These are phyloP conservation scores for Bursaphelenchus mucronatus DNA, from an alignment of 1,140 invertebrate genomes.

Conservation along the genomic window DNA sequence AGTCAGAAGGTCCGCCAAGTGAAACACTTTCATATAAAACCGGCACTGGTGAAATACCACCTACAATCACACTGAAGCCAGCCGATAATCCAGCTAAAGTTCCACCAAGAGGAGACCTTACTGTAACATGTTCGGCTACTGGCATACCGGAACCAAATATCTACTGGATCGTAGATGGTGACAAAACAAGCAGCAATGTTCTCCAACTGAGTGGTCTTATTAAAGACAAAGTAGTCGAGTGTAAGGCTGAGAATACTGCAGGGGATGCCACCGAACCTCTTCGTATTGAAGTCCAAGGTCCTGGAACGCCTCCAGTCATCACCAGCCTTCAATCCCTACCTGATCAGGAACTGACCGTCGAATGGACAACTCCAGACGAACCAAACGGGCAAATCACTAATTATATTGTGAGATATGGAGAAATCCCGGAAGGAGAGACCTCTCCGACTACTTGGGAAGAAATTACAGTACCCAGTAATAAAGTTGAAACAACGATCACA, in stretches of 20 bases:
- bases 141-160: constrained; percentile 52
- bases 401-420: constrained; percentile 57
- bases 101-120: constrained; percentile 40
- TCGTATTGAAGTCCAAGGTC: constrained; percentile 45
- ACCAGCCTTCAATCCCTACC: constrained; percentile 50
- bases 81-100: constrained; percentile 44
- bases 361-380: constrained; percentile 60
- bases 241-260: constrained; percentile 57
- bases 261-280: constrained; percentile 50
- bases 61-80: constrained; percentile 47
- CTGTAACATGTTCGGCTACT: constrained; percentile 46
- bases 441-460: constrained; percentile 48
- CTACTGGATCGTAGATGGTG: constrained; percentile 47
- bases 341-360: constrained; percentile 53
- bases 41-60: constrained; percentile 57
- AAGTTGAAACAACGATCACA: constrained; percentile 42
- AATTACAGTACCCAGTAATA: constrained; percentile 41
- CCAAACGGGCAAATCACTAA: constrained; percentile 50
- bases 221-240: constrained; percentile 54
- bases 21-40: constrained; percentile 49
- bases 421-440: constrained; percentile 40
- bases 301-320: constrained; percentile 57
- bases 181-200: constrained; percentile 32
- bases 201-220: constrained; percentile 40
- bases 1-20: constrained; percentile 57